Evolutionary conservation across 2,797 vertebrate species (phyloP), one percentile per base, ranked within the genome.

Genomic region (Coendou prehensilis): DNA sequence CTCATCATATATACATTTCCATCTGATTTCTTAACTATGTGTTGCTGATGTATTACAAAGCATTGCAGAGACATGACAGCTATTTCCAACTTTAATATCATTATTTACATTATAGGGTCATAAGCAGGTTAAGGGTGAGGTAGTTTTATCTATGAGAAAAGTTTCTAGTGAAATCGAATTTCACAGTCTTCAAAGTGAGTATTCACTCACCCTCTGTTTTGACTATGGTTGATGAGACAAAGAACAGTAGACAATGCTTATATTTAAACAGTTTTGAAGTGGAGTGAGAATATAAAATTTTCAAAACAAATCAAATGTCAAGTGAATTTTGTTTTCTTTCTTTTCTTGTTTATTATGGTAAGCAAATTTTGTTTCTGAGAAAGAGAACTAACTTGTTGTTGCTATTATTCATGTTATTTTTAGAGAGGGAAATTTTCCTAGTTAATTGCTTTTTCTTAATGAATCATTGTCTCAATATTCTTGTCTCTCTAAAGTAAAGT

Each of bases 1-100:
- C 26, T 28, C 54, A 15, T 14, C 1, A 1, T 64, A 4, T 47
- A 45, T 54, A 67, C 2, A 0, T 78, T 89, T 89, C 23, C 28
- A 63, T 9, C 50, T 20, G 11, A 93, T 41, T 78, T 94, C 85
- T 88, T 94, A 83, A 91, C 78, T 87, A 84, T 9, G 30, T 83
- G 63, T 56, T 69, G 84, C 7, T 28, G 69, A 50, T 84, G 63
- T 47, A 28, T 76, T 76, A 73, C 6, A 10, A 28, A 76, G 13
- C 79, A 71, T 75, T 97, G 92, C 91, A 93, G 0, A 41, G 90
- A 96, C 47, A 57, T 26, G 69, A 69, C 56, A 54, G 61, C 64
- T 13, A 89, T 98, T 93, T 91, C 91, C 85, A 79, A 69, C 97
- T 63, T 78, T 85, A 95, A 69, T 92, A 94, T 97, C 87, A 90